Percentiles rank a stretch among this genome's conserved stretches.
Conservation (phyloP, 2,113 vertebrate species). For the Malaclemys terrapin region DNA sequence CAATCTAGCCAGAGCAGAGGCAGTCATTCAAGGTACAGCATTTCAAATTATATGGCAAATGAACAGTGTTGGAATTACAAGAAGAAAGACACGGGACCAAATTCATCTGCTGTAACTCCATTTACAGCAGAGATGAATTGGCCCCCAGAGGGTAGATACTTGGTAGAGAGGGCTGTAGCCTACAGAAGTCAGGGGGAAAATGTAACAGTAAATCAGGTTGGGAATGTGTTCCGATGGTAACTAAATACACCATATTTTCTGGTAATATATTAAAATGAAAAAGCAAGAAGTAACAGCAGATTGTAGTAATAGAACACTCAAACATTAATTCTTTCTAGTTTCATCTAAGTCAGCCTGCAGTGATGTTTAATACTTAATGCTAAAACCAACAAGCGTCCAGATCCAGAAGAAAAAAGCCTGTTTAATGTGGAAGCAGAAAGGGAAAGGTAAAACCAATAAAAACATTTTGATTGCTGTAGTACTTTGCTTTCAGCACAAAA, state of each 20-base stretch:
- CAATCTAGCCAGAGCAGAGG: accelerated
- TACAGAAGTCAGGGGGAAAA: conserved; percentile 71
- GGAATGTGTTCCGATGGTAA: conserved; percentile 71
- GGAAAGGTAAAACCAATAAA: not conserved
- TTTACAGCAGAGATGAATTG: conserved; percentile 62
- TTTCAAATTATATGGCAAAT: not conserved
- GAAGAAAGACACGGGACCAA: conserved; percentile 46
- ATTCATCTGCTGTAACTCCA: conserved; percentile 45
- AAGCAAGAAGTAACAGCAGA: not conserved
- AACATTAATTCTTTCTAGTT: not conserved
- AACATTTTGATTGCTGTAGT: not conserved
- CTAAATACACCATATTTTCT: conserved; percentile 69
- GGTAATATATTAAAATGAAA: conserved; percentile 63
- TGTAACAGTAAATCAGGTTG: conserved; percentile 69
- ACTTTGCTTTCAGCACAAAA: not conserved
- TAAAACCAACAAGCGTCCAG: accelerated
- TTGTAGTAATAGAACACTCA: not conserved
- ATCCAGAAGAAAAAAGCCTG: not conserved
- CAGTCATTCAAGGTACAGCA: not conserved
- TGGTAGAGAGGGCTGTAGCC: conserved; percentile 58
- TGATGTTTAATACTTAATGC: not conserved
- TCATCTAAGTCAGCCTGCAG: not conserved
- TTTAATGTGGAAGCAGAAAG: not conserved
- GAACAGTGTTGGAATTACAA: conserved; percentile 45
- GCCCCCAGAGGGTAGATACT: conserved; percentile 53